Conservation (phyloP, 1,140 invertebrate genomes). For the Cydia strobilella region DNA sequence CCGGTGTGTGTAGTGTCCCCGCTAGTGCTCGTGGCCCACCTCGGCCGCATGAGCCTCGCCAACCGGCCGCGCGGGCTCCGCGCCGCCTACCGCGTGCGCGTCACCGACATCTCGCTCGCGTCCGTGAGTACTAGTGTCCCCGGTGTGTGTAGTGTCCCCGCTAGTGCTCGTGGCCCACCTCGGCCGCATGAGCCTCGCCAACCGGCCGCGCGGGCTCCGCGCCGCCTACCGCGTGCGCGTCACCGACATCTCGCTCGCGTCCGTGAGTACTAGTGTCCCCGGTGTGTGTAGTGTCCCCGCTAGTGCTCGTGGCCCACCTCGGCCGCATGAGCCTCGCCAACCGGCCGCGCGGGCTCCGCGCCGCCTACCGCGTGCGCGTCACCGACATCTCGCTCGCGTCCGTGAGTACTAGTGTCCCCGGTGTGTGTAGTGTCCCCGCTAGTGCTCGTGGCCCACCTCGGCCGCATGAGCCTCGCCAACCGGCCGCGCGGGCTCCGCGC, state of each 20-base stretch:
- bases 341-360: conserved; percentile 65
- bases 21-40: conserved; percentile 68
- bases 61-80: conserved; percentile 74
- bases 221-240: conserved; percentile 71
- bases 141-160: not conserved
- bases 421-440: not conserved
- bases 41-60: conserved; percentile 91
- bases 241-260: conserved; percentile 92
- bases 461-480: conserved; percentile 89
- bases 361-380: conserved; percentile 71
- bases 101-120: conserved; percentile 91
- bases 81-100: conserved; percentile 68
- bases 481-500: conserved; percentile 82
- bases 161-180: conserved; percentile 79
- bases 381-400: conserved; percentile 92
- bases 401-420: conserved; percentile 47
- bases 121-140: conserved; percentile 68
- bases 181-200: conserved; percentile 90
- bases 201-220: conserved; percentile 70
- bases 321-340: conserved; percentile 90
- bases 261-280: conserved; percentile 51
- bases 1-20: not conserved
- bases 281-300: not conserved
- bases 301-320: conserved; percentile 79
- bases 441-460: conserved; percentile 82